phyloP scores from a whole-genome alignment of 2,113 vertebrate species.

The Elgaria multicarinata region DNA sequence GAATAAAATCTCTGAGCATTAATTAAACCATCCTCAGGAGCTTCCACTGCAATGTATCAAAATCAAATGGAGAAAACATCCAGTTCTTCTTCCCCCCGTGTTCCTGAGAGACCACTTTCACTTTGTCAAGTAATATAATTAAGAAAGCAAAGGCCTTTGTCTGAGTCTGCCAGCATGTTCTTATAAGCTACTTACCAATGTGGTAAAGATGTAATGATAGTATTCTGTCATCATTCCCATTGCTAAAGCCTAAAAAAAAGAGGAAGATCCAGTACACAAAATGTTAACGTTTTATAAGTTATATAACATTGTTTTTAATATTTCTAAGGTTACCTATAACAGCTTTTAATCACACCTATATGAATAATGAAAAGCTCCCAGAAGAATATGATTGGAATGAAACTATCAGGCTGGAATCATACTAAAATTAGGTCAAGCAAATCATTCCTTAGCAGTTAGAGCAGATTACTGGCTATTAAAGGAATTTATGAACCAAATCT shows the following conservation, averaged over 20 bases:
- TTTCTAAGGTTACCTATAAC: slow-evolving; percentile 50
- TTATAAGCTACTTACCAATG: slow-evolving; percentile 88
- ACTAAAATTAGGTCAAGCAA: slow-evolving; percentile 68
- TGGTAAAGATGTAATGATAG: slow-evolving; percentile 99
- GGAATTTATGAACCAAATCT: slow-evolving; percentile 70
- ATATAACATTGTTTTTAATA: slow-evolving; percentile 48
- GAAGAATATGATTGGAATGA: slow-evolving; percentile 45
- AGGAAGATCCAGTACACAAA: slow-evolving; percentile 37
- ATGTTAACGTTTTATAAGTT: slow-evolving; percentile 25
- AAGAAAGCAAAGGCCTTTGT: slow-evolving; percentile 32
- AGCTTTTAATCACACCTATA: slow-evolving; percentile 50
- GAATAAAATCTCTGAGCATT: slow-evolving; percentile 8
- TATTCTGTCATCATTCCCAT: slow-evolving; percentile 99
- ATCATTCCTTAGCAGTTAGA: slow-evolving; percentile 67
- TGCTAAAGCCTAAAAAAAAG: slow-evolving; percentile 88
- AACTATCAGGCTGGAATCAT: slow-evolving; percentile 40
- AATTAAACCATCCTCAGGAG: slow-evolving; percentile 34
- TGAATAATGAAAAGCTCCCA: slow-evolving; percentile 49
- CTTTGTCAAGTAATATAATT: slow-evolving; percentile 45
- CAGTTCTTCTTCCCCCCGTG: neutral
- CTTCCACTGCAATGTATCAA: slow-evolving; percentile 53
- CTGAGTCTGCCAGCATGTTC: slow-evolving; percentile 16
- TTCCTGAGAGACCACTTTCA: slow-evolving; percentile 40
- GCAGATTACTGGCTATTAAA: slow-evolving; percentile 70
- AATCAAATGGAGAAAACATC: slow-evolving; percentile 41